Evolutionary conservation across 2,888 invertebrate genomes (phyloP), one percentile per base, ranked within the genome.

Genomic region (Spialia ferax): DNA sequence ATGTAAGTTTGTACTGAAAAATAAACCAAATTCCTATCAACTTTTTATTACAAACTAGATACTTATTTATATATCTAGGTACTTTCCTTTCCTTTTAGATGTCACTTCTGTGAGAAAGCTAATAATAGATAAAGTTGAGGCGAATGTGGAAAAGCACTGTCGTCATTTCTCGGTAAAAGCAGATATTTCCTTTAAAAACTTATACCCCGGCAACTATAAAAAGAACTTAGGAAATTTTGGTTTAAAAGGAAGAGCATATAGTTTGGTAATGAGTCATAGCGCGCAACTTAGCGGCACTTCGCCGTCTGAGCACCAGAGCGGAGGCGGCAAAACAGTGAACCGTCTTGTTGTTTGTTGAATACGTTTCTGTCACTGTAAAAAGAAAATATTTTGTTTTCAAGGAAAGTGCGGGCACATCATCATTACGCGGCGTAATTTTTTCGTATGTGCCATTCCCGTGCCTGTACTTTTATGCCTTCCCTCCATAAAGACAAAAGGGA

Each of bases 401-500:
- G 84, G 81, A 87, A 83, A 90, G 87, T 86, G 89, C 87, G 91
- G 79, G 87, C 90, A 89, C 93, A 93, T 93, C 93, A 93, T 92
- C 93, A 93, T 93, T 93, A 93, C 86, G 91, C 77, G 75, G 82
- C 89, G 92, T 93, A 93, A 93, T 93, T 93, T 93, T 93, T 93
- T 88, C 86, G 90, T 87, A 90, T 92, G 87, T 91, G 88, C 90
- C 91, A 89, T 92, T 91, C 89, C 83, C 83, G 82, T 89, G 89
- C 83, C 88, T 88, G 91, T 92, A 90, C 91, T 90, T 91, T 92
- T 92, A 93, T 91, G 89, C 87, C 84, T 87, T 89, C 86, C 89
- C 87, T 89, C 88, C 89, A 91, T 93, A 93, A 93, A 93, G 93
- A 93, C 93, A 93, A 93, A 93, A 93, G 89, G 88, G 89, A 93